phyloP scores from a whole-genome alignment of 2,888 invertebrate species.

The Acronicta alni region DNA sequence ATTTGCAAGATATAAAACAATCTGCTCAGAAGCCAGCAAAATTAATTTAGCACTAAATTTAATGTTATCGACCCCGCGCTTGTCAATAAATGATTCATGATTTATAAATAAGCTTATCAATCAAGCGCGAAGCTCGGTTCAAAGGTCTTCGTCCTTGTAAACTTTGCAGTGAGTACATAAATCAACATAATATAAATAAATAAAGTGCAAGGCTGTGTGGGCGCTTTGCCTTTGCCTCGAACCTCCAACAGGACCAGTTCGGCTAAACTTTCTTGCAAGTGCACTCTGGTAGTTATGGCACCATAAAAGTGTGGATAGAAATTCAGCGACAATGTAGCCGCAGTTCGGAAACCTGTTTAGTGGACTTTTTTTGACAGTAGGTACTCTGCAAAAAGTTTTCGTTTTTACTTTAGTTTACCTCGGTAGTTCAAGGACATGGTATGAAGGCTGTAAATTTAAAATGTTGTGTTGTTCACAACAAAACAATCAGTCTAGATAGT shows the following conservation, averaged over 20 bases:
- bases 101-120: constrained; percentile 61
- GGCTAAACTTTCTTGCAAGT: constrained; percentile 56
- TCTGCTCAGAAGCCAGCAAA: constrained; percentile 17
- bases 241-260: constrained; percentile 37
- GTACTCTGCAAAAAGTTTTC: constrained; percentile 4
- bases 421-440: constrained; percentile 17
- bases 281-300: constrained; percentile 11
- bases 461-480: too few relatives aligned
- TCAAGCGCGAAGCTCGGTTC: constrained; percentile 57
- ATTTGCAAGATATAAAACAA: neutral
- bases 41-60: constrained; percentile 1
- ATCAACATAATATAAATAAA: constrained; percentile 56
- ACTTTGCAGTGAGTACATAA: constrained; percentile 49
- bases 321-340: constrained; percentile 26
- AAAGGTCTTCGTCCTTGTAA: constrained; percentile 65
- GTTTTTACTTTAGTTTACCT: neutral
- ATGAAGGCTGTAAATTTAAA: constrained; percentile 2
- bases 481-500: too few relatives aligned
- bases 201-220: constrained; percentile 47
- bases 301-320: constrained; percentile 9
- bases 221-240: constrained; percentile 38
- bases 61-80: constrained; percentile 44
- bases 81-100: constrained; percentile 53
- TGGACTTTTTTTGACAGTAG: too few relatives aligned
- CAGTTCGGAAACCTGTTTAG: constrained; percentile 23